Evolutionary conservation across 2,797 vertebrate species (phyloP), one percentile per base, ranked within the genome.

Genomic region (Mormyrus hasselquistii): DNA sequence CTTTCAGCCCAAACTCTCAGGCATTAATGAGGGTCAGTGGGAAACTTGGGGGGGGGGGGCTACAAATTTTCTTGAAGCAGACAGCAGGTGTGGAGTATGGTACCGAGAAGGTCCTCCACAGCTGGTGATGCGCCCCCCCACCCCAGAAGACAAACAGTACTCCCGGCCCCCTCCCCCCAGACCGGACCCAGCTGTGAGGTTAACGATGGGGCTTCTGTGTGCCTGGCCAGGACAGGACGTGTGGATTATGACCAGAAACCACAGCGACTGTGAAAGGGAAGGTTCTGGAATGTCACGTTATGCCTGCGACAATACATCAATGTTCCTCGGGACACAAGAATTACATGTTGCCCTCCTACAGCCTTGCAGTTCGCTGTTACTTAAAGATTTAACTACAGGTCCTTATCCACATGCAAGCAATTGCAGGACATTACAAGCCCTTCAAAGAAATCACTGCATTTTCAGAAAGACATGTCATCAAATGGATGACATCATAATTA

Each of bases 71-170:
- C 38, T 25, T 38, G 12, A 3, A 82, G 52, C 49, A 62, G 22
- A 38, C 50, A 87, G 85, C 85, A 87, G 85, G 52, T 87, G 85
- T 34, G 52, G 52, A 38, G 50, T 38, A 59, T 38, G 85, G 50
- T 10, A 82, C 49, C 10, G 49, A 22, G 52, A 84, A 41, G 53
- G 41, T 69, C 83, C 41, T 85, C 57, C 49, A 84, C 88, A 89
- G 52, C 88, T 86, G 88, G 53, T 89, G 83, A 25, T 69, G 83
- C 3, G 10, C 76, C 53, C 34, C 10, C 82, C 62, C 62, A 69
- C 29, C 12, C 14, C 65, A 73, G 29, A 73, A 73, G 59, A 50
- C 57, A 86, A 69, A 50, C 44, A 69, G 19, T 38, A 49, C 57
- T 25, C 16, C 47, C 25, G 1, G 19, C 87, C 38, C 38, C 38